These are phyloP conservation scores for Coleophora deauratella DNA, from an alignment of 2,888 invertebrate genomes.

Conservation along the genomic window DNA sequence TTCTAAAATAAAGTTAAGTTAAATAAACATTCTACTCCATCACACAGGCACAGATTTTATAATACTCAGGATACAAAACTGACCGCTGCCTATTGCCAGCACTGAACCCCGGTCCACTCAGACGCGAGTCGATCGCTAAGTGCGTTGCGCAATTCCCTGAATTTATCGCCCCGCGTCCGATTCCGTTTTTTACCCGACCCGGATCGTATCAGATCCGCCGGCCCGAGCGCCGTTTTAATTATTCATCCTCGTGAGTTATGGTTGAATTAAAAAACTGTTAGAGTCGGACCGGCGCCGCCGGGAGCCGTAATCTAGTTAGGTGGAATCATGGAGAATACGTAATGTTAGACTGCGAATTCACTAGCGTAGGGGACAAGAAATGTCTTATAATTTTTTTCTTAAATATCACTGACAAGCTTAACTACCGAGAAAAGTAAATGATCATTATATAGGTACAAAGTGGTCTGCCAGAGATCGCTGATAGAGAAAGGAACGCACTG, in stretches of 20 bases:
- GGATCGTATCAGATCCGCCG: slow-evolving; percentile 42
- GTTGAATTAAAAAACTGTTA: slow-evolving; percentile 76
- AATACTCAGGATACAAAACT: no score
- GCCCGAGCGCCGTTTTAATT: slow-evolving; percentile 68
- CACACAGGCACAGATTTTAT: no score
- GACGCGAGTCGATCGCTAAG: slow-evolving; percentile 43
- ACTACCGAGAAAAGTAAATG: no score
- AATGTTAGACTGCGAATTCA: slow-evolving; percentile 27
- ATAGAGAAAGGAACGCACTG: no score
- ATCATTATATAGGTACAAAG: no score
- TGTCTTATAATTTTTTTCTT: no score
- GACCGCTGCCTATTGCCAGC: not conserved
- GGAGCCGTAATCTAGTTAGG: slow-evolving; percentile 66
- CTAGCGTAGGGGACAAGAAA: not conserved
- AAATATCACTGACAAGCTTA: slow-evolving; percentile 6
- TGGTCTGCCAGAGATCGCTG: no score
- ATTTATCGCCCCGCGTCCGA: slow-evolving; percentile 54
- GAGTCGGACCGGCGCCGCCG: slow-evolving; percentile 66
- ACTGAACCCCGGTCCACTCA: not conserved
- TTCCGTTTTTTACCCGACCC: slow-evolving; percentile 57
- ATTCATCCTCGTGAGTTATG: slow-evolving; percentile 74
- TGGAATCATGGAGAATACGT: slow-evolving; percentile 65
- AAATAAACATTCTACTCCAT: no score
- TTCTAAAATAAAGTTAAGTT: no score
- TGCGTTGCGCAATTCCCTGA: slow-evolving; percentile 62